These are phyloP conservation scores for Disparrhopalites patrizii DNA, from an alignment of 2,888 invertebrate genomes.

Conservation along the genomic window DNA sequence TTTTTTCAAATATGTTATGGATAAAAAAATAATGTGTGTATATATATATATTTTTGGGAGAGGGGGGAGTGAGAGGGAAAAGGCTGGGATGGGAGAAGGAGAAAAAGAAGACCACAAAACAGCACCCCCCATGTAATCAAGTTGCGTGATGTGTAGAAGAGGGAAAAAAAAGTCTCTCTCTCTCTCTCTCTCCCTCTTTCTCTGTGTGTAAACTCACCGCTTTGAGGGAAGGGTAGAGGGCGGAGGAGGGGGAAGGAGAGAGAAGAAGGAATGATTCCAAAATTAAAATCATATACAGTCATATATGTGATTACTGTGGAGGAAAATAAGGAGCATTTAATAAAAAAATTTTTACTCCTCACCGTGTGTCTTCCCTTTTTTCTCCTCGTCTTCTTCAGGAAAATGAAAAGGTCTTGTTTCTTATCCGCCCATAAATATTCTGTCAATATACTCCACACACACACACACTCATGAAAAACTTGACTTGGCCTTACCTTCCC, in stretches of 20 bases:
- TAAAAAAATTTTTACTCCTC: not conserved
- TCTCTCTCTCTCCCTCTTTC: too few species aligned
- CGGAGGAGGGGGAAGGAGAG: not conserved
- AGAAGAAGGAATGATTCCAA: not conserved
- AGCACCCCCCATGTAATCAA: too few species aligned
- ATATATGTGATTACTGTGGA: not conserved
- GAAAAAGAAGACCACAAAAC: too few species aligned
- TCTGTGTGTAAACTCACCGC: not conserved
- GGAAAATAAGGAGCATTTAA: conserved; percentile 7
- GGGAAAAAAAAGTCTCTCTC: too few species aligned
- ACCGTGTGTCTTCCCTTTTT: too few species aligned
- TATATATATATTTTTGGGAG: too few species aligned
- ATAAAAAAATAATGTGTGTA: too few species aligned
- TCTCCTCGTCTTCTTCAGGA: not conserved
- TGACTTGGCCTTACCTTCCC: not conserved
- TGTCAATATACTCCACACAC: too few species aligned
- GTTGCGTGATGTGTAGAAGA: not conserved
- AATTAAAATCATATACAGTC: conserved; percentile 1
- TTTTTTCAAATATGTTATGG: too few species aligned
- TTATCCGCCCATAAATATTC: conserved; percentile 21
- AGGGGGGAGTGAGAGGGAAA: too few species aligned
- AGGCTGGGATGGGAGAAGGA: too few species aligned
- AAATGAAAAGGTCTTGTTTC: conserved; percentile 2
- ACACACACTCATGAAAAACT: not conserved
- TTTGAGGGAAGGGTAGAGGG: not conserved